phyloP scores from a whole-genome alignment of 2,888 invertebrate genomes.

The Cecidostiba fungosa region DNA sequence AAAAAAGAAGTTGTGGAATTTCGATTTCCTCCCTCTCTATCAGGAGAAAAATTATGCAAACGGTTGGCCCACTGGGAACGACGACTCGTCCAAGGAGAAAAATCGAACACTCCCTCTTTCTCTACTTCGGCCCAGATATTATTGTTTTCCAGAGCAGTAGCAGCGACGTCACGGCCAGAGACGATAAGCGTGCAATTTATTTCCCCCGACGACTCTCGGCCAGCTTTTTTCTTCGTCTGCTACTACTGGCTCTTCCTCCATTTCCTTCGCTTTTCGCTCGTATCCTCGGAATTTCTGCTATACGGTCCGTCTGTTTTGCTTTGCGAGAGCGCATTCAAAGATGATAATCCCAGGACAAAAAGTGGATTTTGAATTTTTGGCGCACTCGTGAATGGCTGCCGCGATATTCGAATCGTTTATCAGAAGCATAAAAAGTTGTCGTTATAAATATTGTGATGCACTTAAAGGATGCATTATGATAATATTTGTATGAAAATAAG shows the following conservation, averaged over 20 bases:
- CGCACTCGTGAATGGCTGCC: background rate
- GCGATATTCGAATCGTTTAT: no score
- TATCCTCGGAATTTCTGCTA: constrained; percentile 2
- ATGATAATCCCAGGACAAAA: background rate
- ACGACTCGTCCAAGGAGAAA: constrained; percentile 35
- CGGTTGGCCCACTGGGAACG: constrained; percentile 1
- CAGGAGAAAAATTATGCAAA: constrained; percentile 54
- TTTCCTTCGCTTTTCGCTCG: constrained; percentile 32
- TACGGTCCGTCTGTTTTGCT: background rate
- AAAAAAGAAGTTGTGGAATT: background rate
- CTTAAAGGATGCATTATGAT: no score
- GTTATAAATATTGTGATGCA: no score
- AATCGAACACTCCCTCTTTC: constrained; percentile 44
- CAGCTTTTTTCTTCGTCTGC: constrained; percentile 1
- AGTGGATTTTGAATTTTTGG: background rate
- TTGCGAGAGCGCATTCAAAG: no score
- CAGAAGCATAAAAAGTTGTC: no score
- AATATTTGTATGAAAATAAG: no score
- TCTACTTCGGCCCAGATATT: constrained; percentile 49
- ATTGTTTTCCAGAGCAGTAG: constrained; percentile 55
- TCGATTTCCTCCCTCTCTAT: background rate
- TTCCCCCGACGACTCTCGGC: constrained; percentile 12
- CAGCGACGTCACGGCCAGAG: constrained; percentile 48
- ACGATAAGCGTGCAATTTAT: constrained; percentile 63
- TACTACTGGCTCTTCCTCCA: constrained; percentile 15